These are phyloP conservation scores for Limanda limanda DNA, from an alignment of 2,113 vertebrate species.

Conservation along the genomic window DNA sequence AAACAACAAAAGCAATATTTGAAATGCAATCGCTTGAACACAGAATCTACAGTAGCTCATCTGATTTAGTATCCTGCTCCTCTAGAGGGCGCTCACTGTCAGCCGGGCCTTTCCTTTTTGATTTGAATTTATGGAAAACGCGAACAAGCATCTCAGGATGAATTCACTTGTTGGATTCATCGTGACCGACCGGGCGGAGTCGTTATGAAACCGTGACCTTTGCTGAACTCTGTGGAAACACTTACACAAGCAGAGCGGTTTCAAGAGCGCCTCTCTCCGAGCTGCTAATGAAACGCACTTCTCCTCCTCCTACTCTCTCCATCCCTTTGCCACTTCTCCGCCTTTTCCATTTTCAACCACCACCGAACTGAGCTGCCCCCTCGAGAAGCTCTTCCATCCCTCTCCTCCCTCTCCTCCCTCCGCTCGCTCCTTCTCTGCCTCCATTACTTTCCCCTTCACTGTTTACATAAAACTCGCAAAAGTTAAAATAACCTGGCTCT, in stretches of 20 bases:
- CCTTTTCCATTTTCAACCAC: neutral
- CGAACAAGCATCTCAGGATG: no score
- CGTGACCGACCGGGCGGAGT: neutral
- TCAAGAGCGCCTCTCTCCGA: no score
- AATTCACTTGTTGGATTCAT: no score
- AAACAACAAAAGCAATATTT: no score
- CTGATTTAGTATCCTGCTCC: no score
- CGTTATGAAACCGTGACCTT: conserved; percentile 21
- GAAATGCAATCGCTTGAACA: no score
- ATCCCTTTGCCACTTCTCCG: neutral
- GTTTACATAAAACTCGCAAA: conserved; percentile 34
- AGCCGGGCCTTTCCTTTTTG: no score
- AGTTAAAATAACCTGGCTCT: conserved; percentile 49
- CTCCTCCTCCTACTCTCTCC: neutral
- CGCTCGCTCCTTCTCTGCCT: neutral
- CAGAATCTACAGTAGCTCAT: no score
- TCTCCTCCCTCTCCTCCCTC: neutral
- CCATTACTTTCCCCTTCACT: conserved; percentile 5
- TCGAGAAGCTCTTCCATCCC: neutral
- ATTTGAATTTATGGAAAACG: no score
- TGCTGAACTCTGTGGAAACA: conserved; percentile 31
- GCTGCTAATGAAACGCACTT: neutral
- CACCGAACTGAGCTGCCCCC: neutral
- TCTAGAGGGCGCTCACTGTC: no score
- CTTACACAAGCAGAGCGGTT: conserved; percentile 39